Base-by-base conservation (phyloP, 1,140 invertebrate genomes). In the Aradophagus sp. region DNA sequence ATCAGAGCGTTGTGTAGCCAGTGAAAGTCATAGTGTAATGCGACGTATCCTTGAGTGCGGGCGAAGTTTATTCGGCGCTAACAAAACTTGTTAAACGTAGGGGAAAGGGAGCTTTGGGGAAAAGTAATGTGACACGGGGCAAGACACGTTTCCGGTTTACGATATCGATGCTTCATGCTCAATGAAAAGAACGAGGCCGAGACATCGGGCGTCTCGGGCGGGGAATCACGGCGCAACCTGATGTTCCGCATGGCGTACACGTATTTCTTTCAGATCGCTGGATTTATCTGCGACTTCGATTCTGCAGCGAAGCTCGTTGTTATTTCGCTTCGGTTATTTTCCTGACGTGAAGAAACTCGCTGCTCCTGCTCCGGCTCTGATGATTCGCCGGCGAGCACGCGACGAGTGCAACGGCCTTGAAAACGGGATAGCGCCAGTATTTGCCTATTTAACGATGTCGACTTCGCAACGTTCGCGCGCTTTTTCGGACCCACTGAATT, bases 231-330 rank as follows among this genome's bases (percentile, higher is more conserved):
- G 59, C 44, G 53, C 56, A 52, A 59, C 53, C 45, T 66, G 67
- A 70, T 69, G 67, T 66, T 75, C 74, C 69, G 75, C 67, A 75
- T 75, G 72, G 67, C 69, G 67, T 65, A 73, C 75, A 77, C 75
- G 75, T 77, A 77, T 74, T 70, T 67, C 70, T 73, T 73, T 70
- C 70, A 63, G 73, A 75, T 77, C 67, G 66, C 53, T 62, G 69
- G 73, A 75, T 77, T 75, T 73, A 77, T 75, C 67, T 70, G 52
- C 29, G 63, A 67, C 62, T 67, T 62, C 47, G 62, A 56, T 62
- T 74, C 58, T 32, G 71, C 41, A 50, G 39, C 39, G 44, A 56
- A 50, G 36, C 58, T 66, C 52, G 52, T 73, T 73, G 72, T 71
- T 73, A 75, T 73, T 70, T 75, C 59, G 62, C 65, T 56, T 65